A percentile compares a stretch with the other conserved stretches of the same genome.
These are phyloP conservation scores for Thalassarche chlororhynchos DNA, from an alignment of 2,113 vertebrate species.

Conservation along the genomic window DNA sequence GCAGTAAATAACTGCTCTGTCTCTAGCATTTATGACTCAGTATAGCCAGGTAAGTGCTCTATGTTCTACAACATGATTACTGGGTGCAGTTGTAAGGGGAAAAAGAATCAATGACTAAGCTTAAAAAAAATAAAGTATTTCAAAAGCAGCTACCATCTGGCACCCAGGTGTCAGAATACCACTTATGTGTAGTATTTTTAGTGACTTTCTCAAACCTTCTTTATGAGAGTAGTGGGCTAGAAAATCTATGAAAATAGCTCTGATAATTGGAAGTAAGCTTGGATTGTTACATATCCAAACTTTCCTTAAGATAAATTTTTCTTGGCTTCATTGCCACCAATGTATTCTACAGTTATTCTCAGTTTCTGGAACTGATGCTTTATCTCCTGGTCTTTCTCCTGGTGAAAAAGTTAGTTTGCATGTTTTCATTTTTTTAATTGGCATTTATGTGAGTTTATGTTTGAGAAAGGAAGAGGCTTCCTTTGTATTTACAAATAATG, in stretches of 20 bases:
- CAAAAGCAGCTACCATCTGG: neutral
- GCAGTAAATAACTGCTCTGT: neutral
- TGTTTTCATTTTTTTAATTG: neutral
- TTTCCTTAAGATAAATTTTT: neutral
- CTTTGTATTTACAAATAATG: neutral
- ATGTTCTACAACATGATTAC: neutral
- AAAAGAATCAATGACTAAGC: neutral
- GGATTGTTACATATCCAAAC: neutral
- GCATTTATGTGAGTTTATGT: neutral
- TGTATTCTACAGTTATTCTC: neutral
- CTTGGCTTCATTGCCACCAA: neutral
- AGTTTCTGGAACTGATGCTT: neutral
- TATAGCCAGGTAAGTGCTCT: neutral
- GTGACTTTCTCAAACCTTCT: neutral
- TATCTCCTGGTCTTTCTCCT: neutral
- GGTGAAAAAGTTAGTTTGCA: neutral
- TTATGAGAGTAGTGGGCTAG: neutral
- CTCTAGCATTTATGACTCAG: neutral
- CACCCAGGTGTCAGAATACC: neutral
- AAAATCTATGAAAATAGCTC: neutral
- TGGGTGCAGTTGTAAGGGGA: neutral
- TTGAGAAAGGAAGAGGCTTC: neutral
- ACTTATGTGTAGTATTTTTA: neutral
- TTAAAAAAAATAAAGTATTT: neutral
- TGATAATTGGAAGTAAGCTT: neutral